Percentiles rank a stretch among this genome's conserved stretches.
Evolutionary conservation across 2,113 vertebrate genomes (phyloP).

Genomic region (Herpetotheres cachinnans): DNA sequence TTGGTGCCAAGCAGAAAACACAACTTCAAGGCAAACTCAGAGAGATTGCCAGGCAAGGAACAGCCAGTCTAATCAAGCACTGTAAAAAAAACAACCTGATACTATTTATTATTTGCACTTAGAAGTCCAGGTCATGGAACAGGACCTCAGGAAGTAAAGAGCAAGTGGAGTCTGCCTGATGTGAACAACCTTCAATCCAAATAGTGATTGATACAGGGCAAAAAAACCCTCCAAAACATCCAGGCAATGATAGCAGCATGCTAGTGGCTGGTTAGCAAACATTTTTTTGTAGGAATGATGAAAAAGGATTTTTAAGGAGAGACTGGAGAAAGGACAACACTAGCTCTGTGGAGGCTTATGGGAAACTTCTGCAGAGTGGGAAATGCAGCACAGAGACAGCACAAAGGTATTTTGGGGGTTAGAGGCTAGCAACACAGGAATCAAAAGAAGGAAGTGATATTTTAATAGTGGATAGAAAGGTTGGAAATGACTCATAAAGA

Average conservation of each 20-base stretch:
- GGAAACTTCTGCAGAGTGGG: background rate
- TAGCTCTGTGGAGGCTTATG: background rate
- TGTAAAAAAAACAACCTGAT: background rate
- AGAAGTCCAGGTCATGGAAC: background rate
- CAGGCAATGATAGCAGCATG: background rate
- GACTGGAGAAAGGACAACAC: background rate
- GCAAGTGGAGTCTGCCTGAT: background rate
- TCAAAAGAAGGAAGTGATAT: background rate
- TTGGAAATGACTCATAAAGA: constrained; percentile 9
- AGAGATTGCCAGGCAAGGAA: fast-evolving
- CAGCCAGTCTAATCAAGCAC: background rate
- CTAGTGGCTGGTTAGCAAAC: background rate
- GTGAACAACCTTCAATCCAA: background rate
- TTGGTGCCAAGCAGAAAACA: background rate
- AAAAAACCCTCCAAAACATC: background rate
- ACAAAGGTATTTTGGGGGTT: background rate
- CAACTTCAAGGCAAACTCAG: background rate
- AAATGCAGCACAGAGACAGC: background rate
- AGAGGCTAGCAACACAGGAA: background rate
- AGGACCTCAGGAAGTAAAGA: background rate
- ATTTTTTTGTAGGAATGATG: background rate
- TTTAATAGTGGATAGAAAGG: constrained; percentile 9
- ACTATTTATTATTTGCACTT: background rate
- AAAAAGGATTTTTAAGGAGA: background rate
- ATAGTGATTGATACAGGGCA: background rate